phyloP scores from a whole-genome alignment of 2,797 vertebrate genomes.

The Steatocranus sp. region DNA sequence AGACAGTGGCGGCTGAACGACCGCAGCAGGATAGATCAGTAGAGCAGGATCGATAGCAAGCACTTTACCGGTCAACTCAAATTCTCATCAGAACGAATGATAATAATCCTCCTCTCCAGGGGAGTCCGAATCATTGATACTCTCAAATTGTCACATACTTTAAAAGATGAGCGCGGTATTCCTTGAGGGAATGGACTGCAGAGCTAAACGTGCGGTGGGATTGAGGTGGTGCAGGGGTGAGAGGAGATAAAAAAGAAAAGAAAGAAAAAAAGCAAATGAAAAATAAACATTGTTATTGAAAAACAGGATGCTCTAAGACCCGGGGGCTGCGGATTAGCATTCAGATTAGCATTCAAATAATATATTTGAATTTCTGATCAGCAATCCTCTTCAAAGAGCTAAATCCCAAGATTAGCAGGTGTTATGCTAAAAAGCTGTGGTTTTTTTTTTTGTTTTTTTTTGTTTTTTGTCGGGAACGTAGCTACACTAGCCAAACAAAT shows the following conservation, averaged over 20 bases:
- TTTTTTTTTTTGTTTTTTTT: slow-evolving; percentile 68
- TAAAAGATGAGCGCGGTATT: slow-evolving; percentile 19
- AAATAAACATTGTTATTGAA: slow-evolving; percentile 82
- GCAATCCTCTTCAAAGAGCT: slow-evolving; percentile 78
- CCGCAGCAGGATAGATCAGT: not conserved
- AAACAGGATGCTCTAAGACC: slow-evolving; percentile 78
- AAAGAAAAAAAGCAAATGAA: slow-evolving; percentile 64
- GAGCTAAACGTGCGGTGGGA: not conserved
- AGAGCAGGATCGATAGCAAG: slow-evolving; percentile 5
- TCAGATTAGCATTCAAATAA: slow-evolving; percentile 87
- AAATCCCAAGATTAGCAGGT: slow-evolving; percentile 87
- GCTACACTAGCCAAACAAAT: slow-evolving; percentile 87
- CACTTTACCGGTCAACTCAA: not conserved
- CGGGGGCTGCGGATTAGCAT: slow-evolving; percentile 82
- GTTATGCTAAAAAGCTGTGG: slow-evolving; percentile 82
- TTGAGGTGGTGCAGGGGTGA: not conserved
- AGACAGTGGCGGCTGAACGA: not conserved
- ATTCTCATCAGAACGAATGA: slow-evolving; percentile 1
- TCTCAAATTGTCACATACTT: slow-evolving; percentile 19
- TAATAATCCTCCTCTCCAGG: not conserved
- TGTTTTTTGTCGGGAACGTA: slow-evolving; percentile 78
- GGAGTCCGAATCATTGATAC: not conserved
- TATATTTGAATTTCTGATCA: slow-evolving; percentile 90
- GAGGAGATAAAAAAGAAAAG: slow-evolving; percentile 35
- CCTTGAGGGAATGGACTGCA: slow-evolving; percentile 12